Evolutionary conservation across 2,888 invertebrate genomes (phyloP), one percentile per base, ranked within the genome.

Genomic region (Rosalia funebris): DNA sequence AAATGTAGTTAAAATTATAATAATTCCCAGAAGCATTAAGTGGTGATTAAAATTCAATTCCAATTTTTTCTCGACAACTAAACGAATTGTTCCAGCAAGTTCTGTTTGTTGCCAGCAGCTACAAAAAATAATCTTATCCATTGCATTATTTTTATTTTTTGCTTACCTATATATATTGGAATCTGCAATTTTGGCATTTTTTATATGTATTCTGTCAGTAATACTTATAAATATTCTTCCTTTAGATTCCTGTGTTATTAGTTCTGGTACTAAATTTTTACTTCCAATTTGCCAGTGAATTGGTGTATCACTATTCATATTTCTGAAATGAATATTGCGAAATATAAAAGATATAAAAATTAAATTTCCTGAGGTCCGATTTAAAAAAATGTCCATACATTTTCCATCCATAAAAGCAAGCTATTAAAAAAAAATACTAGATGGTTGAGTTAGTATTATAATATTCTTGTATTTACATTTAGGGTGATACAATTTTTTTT

Each of bases 41-140:
- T 83, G 83, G 55, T 83, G 82, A 68, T 84, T 82, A 64, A 84
- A 82, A 61, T 80, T 78, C 7, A 83, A 60, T 60, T 81, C 78
- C 1, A 83, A 67, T 63, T 82, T 82, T 68, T 82, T 79, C 70
- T 83, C 83, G 3, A 89, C 85, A 1, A 83, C 72, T 44, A 91
- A 75, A 69, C 85, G 83, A n/a, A 89, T 83, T 0, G 85, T 84
- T 1, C 89, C 89, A 0, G 86, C 84, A 19, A 89, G 78, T 56
- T 83, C 81, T 25, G 83, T 81, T 37, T 83, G 77, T 74, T 88
- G 87, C 89, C 89, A 90, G 75, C 91, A 91, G 76, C 89, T 90
- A 77, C 12, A 52, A 52, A n/a, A n/a, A 31, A 32, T 46, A 15
- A 1, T 76, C 68, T 62, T 12, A 3, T 41, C 15, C 9, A 41